These are phyloP conservation scores for Timandra comae DNA, from an alignment of 2,888 invertebrate genomes.

Conservation along the genomic window DNA sequence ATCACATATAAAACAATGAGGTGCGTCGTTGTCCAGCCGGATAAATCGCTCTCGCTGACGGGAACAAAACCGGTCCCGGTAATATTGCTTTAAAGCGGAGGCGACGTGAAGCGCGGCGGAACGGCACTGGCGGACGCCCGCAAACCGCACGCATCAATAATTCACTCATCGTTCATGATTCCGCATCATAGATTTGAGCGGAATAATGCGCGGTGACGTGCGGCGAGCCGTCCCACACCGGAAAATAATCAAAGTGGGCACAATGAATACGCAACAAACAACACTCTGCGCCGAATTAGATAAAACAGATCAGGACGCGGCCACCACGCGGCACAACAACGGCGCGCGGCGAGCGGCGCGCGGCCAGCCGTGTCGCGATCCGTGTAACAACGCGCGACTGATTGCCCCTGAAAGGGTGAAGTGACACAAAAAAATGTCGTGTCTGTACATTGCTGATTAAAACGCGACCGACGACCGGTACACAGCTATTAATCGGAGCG, in stretches of 20 bases:
- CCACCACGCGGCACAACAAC: no score
- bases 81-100: not conserved
- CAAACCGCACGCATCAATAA: constrained; percentile 13
- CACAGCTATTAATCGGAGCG: constrained; percentile 71
- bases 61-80: not conserved
- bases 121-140: constrained; percentile 16
- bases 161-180: constrained; percentile 11
- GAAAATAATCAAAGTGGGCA: constrained; percentile 16
- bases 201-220: constrained; percentile 10
- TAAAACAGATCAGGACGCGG: constrained; percentile 28
- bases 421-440: constrained; percentile 45
- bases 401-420: constrained; percentile 62
- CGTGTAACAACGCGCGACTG: constrained; percentile 58
- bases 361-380: constrained; percentile 49
- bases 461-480: constrained; percentile 44
- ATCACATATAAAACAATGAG: constrained; percentile 55
- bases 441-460: constrained; percentile 59
- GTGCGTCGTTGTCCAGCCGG: constrained; percentile 36
- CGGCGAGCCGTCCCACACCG: constrained; percentile 24
- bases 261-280: no score
- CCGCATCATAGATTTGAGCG: constrained; percentile 12
- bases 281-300: no score
- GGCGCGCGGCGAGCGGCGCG: constrained; percentile 25
- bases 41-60: constrained; percentile 1
- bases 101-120: not conserved